Conservation (phyloP, 2,888 invertebrate species). For the Gymnoscelis rufifasciata region DNA sequence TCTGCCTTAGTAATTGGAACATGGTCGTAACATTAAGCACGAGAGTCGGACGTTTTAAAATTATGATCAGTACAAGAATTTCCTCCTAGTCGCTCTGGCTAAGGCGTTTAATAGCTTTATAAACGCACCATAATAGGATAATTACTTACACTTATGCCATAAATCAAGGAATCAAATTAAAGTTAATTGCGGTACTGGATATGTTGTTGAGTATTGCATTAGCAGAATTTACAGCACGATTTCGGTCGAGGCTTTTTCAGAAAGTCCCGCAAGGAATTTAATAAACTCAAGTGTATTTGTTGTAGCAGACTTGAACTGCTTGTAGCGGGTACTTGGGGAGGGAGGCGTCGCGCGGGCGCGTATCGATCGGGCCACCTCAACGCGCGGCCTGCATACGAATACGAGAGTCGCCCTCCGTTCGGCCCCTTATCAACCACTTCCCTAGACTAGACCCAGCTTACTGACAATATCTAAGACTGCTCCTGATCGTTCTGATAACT, state of each 20-base stretch:
- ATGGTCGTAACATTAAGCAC: constrained; percentile 8
- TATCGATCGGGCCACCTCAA: constrained; percentile 68
- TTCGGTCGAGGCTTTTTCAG: constrained; percentile 6
- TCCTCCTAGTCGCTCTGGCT: constrained; percentile 17
- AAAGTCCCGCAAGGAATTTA: constrained; percentile 40
- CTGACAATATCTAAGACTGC: constrained; percentile 47
- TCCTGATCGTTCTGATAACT: constrained; percentile 53
- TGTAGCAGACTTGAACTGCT: constrained; percentile 52
- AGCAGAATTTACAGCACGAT: neutral
- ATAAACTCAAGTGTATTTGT: constrained; percentile 58
- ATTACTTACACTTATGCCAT: constrained; percentile 10
- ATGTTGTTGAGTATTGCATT: neutral
- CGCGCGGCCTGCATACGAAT: constrained; percentile 76
- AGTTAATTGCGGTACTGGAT: constrained; percentile 3
- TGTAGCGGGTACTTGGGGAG: constrained; percentile 45
- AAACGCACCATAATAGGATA: constrained; percentile 34
- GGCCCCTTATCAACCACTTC: constrained; percentile 68
- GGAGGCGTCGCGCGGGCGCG: constrained; percentile 74
- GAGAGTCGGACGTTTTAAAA: constrained; percentile 2
- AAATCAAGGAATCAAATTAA: constrained; percentile 12
- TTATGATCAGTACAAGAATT: constrained; percentile 11
- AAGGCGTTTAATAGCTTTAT: constrained; percentile 38
- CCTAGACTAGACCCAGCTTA: constrained; percentile 57
- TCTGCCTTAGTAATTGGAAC: constrained; percentile 9
- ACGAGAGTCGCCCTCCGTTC: constrained; percentile 66